Evolutionary conservation across 2,797 vertebrate species (phyloP).

Genomic region (Acomys russatus): DNA sequence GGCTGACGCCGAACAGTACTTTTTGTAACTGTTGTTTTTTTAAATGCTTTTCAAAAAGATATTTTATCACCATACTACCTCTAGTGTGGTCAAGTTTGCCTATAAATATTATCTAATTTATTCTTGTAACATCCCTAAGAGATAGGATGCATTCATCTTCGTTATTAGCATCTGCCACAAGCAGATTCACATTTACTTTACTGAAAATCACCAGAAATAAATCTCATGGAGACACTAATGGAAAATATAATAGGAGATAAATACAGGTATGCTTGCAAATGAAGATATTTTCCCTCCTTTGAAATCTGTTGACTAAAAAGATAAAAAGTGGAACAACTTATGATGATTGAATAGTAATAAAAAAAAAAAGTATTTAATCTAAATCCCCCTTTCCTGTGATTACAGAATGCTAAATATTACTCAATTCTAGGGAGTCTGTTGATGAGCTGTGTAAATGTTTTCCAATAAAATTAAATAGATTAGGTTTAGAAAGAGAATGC

Average conservation of each 20-base stretch:
- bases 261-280: slow-evolving; percentile 82
- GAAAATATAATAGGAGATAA: slow-evolving; percentile 82
- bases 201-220: slow-evolving; percentile 77
- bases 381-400: slow-evolving; percentile 82
- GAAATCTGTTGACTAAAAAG: slow-evolving; percentile 85
- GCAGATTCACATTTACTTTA: slow-evolving; percentile 78
- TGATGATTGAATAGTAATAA: slow-evolving; percentile 83
- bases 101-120: slow-evolving; percentile 79
- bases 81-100: slow-evolving; percentile 65
- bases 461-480: slow-evolving; percentile 85
- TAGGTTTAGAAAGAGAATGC: slow-evolving; percentile 74
- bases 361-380: slow-evolving; percentile 83
- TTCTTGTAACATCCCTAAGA: slow-evolving; percentile 63
- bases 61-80: slow-evolving; percentile 51
- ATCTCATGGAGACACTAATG: slow-evolving; percentile 81
- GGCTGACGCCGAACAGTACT: slow-evolving; percentile 76
- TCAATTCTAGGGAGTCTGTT: slow-evolving; percentile 70
- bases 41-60: slow-evolving; percentile 44
- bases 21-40: slow-evolving; percentile 74
- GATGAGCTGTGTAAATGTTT: slow-evolving; percentile 85
- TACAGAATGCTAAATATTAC: slow-evolving; percentile 83
- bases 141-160: slow-evolving; percentile 71
- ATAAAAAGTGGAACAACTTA: slow-evolving; percentile 84
- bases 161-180: slow-evolving; percentile 76
- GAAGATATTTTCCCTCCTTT: slow-evolving; percentile 84